phyloP scores from a whole-genome alignment of 2,888 invertebrate species.

The Tachina grossa region DNA sequence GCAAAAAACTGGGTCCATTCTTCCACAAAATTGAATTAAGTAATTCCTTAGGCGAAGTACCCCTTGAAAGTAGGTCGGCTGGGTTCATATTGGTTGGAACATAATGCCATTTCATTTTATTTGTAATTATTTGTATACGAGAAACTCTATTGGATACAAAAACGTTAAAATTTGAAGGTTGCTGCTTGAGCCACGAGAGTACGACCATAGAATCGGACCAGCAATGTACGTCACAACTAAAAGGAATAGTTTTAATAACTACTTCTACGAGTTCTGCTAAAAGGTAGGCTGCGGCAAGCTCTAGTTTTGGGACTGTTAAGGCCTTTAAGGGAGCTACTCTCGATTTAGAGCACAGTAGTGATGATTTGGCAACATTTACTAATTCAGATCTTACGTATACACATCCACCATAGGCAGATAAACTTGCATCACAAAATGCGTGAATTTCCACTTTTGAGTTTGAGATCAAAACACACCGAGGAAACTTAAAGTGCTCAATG shows the following conservation, averaged over 20 bases:
- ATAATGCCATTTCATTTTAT: too few relatives aligned
- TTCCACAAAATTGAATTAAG: too few relatives aligned
- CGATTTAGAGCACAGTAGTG: conserved; percentile 57
- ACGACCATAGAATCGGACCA: conserved; percentile 63
- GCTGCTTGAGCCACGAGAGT: conserved; percentile 54
- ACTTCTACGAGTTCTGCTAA: conserved; percentile 10
- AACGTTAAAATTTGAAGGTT: conserved; percentile 56
- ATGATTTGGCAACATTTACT: too few relatives aligned
- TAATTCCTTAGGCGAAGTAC: too few relatives aligned
- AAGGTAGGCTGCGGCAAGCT: conserved; percentile 31
- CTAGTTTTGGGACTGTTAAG: conserved; percentile 15
- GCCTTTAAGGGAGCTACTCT: conserved; percentile 35
- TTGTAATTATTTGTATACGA: conserved; percentile 47
- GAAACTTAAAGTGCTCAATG: conserved; percentile 13
- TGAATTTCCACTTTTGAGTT: conserved; percentile 36
- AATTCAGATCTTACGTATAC: conserved; percentile 45
- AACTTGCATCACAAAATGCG: conserved; percentile 46
- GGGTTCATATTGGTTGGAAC: too few relatives aligned
- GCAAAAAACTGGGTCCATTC: too few relatives aligned
- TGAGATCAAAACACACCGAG: background rate
- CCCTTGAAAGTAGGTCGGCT: too few relatives aligned
- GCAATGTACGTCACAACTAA: conserved; percentile 42
- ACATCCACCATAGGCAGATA: conserved; percentile 32
- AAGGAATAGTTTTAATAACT: conserved; percentile 32
- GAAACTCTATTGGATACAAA: conserved; percentile 49